Percentiles rank a stretch among this genome's conserved stretches.
Evolutionary conservation across 1,140 invertebrate genomes (phyloP).

Genomic region (Brachionus calyciflorus): DNA sequence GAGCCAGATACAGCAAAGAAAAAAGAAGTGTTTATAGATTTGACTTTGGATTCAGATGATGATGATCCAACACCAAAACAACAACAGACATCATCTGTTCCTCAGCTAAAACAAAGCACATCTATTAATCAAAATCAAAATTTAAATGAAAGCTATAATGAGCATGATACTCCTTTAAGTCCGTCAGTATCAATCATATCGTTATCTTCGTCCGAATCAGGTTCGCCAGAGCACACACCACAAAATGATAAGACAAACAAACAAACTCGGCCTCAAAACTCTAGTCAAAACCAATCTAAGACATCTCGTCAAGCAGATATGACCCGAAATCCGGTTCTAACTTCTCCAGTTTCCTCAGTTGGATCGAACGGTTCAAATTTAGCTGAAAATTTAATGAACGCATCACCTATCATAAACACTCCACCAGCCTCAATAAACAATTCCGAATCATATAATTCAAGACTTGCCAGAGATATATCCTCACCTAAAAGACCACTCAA

Average conservation of each 20-base stretch:
- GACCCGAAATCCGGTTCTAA: neutral
- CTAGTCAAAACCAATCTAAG: no score
- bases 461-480: neutral
- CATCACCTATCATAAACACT: neutral
- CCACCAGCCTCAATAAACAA: neutral
- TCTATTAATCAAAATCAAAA: neutral
- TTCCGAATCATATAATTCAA: neutral
- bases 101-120: neutral
- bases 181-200: slow-evolving; percentile 19
- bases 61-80: neutral
- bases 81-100: neutral
- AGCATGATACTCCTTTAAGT: neutral
- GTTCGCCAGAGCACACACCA: neutral
- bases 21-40: slow-evolving; percentile 33
- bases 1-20: neutral
- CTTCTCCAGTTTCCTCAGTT: neutral
- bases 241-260: neutral
- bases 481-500: neutral
- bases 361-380: neutral
- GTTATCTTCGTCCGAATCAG: neutral
- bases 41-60: slow-evolving; percentile 17
- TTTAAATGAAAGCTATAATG: neutral
- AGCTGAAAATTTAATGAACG: neutral
- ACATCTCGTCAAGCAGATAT: neutral
- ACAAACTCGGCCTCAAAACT: neutral